phyloP scores from a whole-genome alignment of 2,113 vertebrate genomes.

The Bufo gargarizans region DNA sequence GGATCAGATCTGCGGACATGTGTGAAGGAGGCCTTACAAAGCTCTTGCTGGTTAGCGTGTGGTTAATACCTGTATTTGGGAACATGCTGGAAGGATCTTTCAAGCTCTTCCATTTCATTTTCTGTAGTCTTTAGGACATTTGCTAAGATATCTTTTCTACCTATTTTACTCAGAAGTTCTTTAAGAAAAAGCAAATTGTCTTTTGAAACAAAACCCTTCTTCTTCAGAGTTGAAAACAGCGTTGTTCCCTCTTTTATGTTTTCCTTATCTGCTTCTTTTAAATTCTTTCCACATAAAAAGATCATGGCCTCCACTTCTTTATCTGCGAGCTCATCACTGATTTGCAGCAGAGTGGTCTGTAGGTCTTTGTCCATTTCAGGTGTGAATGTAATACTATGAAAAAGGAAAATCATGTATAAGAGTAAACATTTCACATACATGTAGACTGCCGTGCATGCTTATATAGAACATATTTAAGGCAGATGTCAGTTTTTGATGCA shows the following conservation, averaged over 20 bases:
- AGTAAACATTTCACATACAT: background rate
- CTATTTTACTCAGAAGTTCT: conserved; percentile 70
- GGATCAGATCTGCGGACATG: no score
- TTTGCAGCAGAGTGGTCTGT: conserved; percentile 56
- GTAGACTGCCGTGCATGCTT: no score
- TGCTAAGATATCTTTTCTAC: conserved; percentile 64
- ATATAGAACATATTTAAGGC: no score
- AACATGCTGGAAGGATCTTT: conserved; percentile 50
- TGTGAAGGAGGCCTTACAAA: no score
- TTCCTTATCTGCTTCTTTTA: conserved; percentile 66
- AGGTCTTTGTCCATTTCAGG: background rate
- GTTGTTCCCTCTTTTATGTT: conserved; percentile 61
- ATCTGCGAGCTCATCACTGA: conserved; percentile 65
- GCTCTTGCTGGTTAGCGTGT: no score
- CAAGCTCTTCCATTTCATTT: conserved; percentile 62
- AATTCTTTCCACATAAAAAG: conserved; percentile 68
- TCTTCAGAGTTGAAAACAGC: conserved; percentile 64
- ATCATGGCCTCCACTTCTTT: conserved; percentile 66
- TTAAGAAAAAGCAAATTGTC: conserved; percentile 65
- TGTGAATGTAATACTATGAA: background rate
- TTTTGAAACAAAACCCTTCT: conserved; percentile 61
- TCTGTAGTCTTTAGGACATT: conserved; percentile 50
- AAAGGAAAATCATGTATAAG: background rate
- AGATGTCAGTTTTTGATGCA: no score
- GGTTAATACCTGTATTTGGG: conserved; percentile 69